These are phyloP conservation scores for Balaenoptera acutorostrata DNA, from an alignment of 2,113 vertebrate species.

Conservation along the genomic window DNA sequence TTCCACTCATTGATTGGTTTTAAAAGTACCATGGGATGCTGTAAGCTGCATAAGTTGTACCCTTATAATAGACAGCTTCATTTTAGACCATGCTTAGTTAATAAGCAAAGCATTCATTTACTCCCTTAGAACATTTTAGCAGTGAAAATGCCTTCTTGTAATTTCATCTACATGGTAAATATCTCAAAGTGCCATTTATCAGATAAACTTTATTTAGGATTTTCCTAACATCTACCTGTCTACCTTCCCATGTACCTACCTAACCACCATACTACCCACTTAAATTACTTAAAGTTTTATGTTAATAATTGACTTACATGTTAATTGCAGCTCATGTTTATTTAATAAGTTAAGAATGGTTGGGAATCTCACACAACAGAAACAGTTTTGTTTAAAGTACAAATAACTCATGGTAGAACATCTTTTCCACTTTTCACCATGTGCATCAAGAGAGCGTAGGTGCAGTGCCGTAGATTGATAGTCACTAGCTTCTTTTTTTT, in stretches of 20 bases:
- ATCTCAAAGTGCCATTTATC: not conserved
- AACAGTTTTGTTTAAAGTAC: not conserved
- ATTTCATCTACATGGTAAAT: not conserved
- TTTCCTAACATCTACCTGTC: not conserved
- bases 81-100: constrained; percentile 41
- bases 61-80: not conserved
- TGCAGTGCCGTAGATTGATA: not conserved
- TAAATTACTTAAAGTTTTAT: not conserved
- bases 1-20: not conserved
- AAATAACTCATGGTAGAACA: not conserved
- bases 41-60: constrained; percentile 21
- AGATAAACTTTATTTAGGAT: not conserved
- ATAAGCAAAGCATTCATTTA: constrained; percentile 5
- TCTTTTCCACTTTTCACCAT: not conserved
- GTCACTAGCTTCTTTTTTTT: not conserved
- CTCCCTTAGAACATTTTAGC: constrained; percentile 1
- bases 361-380: not conserved
- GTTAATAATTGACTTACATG: not conserved
- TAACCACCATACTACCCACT: not conserved
- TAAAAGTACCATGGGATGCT: constrained; percentile 14
- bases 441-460: not conserved
- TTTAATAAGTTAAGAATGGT: not conserved
- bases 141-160: constrained; percentile 14
- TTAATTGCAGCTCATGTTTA: not conserved
- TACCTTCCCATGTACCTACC: not conserved